Evolutionary conservation across 2,113 vertebrate genomes (phyloP), one percentile per base, ranked within the genome.

Genomic region (Amphiprion ocellaris): DNA sequence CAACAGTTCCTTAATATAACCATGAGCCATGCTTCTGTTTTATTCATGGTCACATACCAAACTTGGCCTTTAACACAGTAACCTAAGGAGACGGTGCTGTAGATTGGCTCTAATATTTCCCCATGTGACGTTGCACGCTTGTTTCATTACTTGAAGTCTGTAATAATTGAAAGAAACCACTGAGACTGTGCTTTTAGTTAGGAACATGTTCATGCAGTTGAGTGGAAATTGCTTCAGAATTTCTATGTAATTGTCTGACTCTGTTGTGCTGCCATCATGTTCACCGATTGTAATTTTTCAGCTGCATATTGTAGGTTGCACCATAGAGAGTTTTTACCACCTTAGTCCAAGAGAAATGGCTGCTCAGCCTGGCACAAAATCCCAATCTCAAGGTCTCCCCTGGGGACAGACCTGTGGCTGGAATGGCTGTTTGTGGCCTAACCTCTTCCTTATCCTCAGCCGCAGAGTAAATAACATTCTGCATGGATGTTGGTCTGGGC

Each of bases 401-500:
- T 19, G 28, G 82, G 49, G 70, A 75, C 21, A 77, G 84, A 91
- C 86, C 86, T 81, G 71, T 79, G 74, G 88, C 82, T 64, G 52
- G 58, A 80, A 84, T 39, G 12, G 54, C 69, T 33, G 79, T 83
- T 70, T 70, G 73, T 78, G 69, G 79, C 67, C 77, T 69, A 75
- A 77, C 81, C 71, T 90, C 79, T 60, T 80, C 62, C 68, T 90
- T 81, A 90, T 87, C 78, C 89, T 80, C 53, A 3, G 55, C 77
- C 66, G 77, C 74, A 82, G 74, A 86, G 81, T 82, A 86, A 88
- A 92, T 84, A 88, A 52, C 73, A 62, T 79, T 70, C 79, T 86
- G 82, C 86, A 75, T 63, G 80, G 81, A 70, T 72, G 79, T 78
- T 59, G 67, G 86, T 88, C 55, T 61, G 67, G 58, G 71, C 62